Conservation (phyloP, 2,113 vertebrate genomes). For the Ornithorhynchus anatinus region DNA sequence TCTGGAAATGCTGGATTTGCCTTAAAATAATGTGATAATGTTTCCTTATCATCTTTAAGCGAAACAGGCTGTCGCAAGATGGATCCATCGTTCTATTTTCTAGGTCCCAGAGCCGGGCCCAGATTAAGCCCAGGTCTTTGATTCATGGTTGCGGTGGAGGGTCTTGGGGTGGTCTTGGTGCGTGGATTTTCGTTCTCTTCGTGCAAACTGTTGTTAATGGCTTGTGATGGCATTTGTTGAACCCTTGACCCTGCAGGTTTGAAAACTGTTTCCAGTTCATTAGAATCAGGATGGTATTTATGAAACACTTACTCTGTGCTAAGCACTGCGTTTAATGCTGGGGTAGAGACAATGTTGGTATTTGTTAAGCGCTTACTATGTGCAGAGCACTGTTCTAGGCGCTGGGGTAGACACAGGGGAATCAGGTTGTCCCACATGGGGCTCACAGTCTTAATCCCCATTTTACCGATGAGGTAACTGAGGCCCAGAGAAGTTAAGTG, state of each 20-base stretch:
- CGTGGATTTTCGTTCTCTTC: conserved; percentile 8
- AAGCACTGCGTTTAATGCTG: too few relatives aligned
- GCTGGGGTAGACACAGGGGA: too few relatives aligned
- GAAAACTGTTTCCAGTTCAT: conserved; percentile 31
- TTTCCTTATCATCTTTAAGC: conserved; percentile 78
- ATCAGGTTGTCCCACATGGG: too few relatives aligned
- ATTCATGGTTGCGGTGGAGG: conserved; percentile 64
- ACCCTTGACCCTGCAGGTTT: neutral
- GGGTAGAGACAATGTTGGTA: too few relatives aligned
- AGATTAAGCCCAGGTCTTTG: conserved; percentile 73
- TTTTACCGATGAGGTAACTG: too few relatives aligned
- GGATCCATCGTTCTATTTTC: conserved; percentile 70
- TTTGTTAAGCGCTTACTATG: too few relatives aligned
- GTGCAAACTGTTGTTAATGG: conserved; percentile 9
- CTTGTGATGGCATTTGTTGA: neutral
- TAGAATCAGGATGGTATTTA: too few relatives aligned
- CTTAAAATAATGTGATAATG: conserved; percentile 86
- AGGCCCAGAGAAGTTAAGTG: too few relatives aligned
- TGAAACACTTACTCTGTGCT: too few relatives aligned
- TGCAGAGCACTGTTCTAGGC: too few relatives aligned
- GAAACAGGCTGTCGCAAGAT: conserved; percentile 74
- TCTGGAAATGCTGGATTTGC: conserved; percentile 81
- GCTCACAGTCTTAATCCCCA: too few relatives aligned
- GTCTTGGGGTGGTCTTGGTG: neutral
- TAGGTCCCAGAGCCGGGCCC: conserved; percentile 63